phyloP scores from a whole-genome alignment of 2,113 vertebrate genomes.

The Dasyprocta punctata region DNA sequence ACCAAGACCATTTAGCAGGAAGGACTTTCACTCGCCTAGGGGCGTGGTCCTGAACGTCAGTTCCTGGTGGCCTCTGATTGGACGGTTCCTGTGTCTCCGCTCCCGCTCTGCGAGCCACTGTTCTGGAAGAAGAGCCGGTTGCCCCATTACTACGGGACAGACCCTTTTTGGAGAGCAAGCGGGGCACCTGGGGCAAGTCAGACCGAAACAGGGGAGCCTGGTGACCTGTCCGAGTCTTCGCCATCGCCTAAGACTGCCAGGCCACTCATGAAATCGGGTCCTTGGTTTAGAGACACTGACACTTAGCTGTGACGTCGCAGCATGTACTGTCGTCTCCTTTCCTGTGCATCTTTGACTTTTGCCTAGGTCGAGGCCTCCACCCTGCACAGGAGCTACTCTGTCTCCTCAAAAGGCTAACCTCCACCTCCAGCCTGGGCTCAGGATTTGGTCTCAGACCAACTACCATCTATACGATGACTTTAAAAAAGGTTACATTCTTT shows the following conservation, averaged over 20 bases:
- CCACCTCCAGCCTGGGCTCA: background rate
- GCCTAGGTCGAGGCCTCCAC: background rate
- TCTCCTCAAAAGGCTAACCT: background rate
- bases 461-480: background rate
- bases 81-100: background rate
- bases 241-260: background rate
- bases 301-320: background rate
- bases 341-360: background rate
- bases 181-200: background rate
- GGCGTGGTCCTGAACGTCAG: background rate
- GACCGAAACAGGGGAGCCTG: background rate
- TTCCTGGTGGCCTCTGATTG: background rate
- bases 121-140: background rate
- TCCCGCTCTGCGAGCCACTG: no score
- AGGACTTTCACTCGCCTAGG: background rate
- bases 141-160: background rate
- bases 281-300: background rate
- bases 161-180: background rate
- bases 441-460: background rate
- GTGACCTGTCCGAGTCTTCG: background rate
- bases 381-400: background rate
- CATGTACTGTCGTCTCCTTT: background rate
- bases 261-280: background rate
- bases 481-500: background rate
- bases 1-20: background rate